phyloP scores from a whole-genome alignment of 1,140 invertebrate genomes.

The Euglossa dilemma region DNA sequence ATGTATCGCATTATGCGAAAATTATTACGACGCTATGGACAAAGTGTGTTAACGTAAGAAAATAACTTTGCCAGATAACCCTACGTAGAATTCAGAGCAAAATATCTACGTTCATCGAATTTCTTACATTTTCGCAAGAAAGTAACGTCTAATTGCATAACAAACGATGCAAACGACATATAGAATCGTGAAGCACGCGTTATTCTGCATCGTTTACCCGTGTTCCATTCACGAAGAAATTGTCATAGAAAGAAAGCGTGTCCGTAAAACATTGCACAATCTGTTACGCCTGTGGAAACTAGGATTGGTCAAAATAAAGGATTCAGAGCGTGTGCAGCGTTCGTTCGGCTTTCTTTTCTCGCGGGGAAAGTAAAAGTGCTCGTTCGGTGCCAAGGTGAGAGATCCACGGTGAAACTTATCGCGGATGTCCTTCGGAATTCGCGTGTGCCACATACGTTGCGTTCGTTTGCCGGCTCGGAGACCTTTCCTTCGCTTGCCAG shows the following conservation, averaged over 20 bases:
- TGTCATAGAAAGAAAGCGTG: neutral
- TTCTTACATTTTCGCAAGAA: too few species aligned
- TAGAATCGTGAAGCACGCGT: too few species aligned
- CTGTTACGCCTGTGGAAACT: neutral
- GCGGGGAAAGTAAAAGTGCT: slow-evolving; percentile 66
- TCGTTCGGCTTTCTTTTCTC: slow-evolving; percentile 56
- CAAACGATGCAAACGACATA: too few species aligned
- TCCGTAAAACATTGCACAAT: slow-evolving; percentile 24
- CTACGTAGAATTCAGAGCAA: too few species aligned
- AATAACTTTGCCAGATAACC: too few species aligned
- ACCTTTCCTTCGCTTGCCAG: neutral
- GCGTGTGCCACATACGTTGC: neutral
- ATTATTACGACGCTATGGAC: too few species aligned
- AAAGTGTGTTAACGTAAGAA: too few species aligned
- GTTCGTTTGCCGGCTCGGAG: neutral
- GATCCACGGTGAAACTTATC: slow-evolving; percentile 51
- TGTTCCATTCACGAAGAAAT: neutral
- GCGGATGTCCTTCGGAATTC: slow-evolving; percentile 52
- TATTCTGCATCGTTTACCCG: too few species aligned
- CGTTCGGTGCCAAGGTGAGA: slow-evolving; percentile 65
- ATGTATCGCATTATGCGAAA: too few species aligned
- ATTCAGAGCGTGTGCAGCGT: slow-evolving; percentile 27
- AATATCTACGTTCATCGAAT: too few species aligned
- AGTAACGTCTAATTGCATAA: too few species aligned
- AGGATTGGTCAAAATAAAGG: slow-evolving; percentile 31